These are phyloP conservation scores for Vultur gryphus DNA, from an alignment of 2,797 vertebrate species.

Conservation along the genomic window DNA sequence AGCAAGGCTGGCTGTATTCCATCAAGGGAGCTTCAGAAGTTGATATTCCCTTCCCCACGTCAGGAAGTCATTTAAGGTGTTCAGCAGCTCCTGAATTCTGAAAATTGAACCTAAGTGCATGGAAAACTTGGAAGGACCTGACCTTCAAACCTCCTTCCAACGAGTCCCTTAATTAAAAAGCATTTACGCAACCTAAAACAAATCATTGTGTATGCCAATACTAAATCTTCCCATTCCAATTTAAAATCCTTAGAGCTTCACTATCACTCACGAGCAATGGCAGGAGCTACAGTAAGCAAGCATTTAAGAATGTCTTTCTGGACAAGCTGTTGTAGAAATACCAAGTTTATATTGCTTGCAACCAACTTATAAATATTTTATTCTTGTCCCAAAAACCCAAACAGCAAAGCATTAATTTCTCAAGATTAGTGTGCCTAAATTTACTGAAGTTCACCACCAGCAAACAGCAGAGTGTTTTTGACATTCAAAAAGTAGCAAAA, in stretches of 20 bases:
- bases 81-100: background rate
- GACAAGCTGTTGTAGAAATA: background rate
- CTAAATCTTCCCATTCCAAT: conserved; percentile 54
- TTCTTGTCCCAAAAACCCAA: background rate
- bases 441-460: conserved; percentile 8
- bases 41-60: background rate
- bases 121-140: background rate
- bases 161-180: conserved; percentile 49
- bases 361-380: conserved; percentile 23
- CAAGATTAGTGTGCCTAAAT: background rate
- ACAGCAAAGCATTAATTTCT: conserved; percentile 18
- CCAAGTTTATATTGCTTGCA: background rate
- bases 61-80: conserved; percentile 6
- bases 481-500: conserved; percentile 35
- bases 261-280: background rate
- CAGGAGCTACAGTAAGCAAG: background rate
- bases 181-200: conserved; percentile 67
- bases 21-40: background rate
- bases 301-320: background rate
- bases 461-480: background rate
- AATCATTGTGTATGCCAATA: conserved; percentile 46
- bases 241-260: conserved; percentile 25
- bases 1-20: background rate
- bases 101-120: background rate
- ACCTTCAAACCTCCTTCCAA: conserved; percentile 60